Evolutionary conservation across 2,888 invertebrate genomes (phyloP).

Genomic region (Lepidocyrtinus sp.): DNA sequence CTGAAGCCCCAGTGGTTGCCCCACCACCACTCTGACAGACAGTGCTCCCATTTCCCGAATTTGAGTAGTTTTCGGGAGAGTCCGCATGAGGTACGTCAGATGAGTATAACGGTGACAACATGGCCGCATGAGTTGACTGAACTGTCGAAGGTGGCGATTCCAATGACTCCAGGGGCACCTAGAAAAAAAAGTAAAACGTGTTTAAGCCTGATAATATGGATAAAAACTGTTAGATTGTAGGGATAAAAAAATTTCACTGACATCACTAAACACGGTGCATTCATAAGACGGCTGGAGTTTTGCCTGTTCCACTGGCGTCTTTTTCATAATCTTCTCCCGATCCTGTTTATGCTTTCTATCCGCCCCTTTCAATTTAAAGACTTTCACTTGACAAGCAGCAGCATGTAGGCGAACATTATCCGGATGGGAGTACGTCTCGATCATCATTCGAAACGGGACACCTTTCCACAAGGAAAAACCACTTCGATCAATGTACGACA

Average conservation of each 20-base stretch:
- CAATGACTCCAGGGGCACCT: slow-evolving; percentile 78
- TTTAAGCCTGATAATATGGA: too few species aligned
- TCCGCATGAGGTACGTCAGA: slow-evolving; percentile 68
- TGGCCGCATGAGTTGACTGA: slow-evolving; percentile 61
- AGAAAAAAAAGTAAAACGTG: slow-evolving; percentile 68
- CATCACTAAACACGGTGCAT: slow-evolving; percentile 93
- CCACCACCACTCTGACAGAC: neutral
- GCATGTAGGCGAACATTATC: slow-evolving; percentile 83
- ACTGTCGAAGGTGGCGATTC: slow-evolving; percentile 73
- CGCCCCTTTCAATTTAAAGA: slow-evolving; percentile 90
- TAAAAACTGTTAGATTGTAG: neutral
- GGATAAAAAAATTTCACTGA: slow-evolving; percentile 75
- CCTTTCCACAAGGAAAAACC: slow-evolving; percentile 7
- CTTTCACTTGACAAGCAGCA: slow-evolving; percentile 97
- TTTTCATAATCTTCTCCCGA: slow-evolving; percentile 91
- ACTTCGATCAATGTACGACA: neutral
- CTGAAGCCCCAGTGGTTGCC: slow-evolving; percentile 13
- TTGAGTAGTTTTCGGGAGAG: slow-evolving; percentile 67
- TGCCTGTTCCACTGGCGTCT: slow-evolving; percentile 86
- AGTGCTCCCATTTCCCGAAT: slow-evolving; percentile 56
- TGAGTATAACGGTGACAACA: slow-evolving; percentile 68
- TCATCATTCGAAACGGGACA: slow-evolving; percentile 95
- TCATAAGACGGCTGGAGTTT: slow-evolving; percentile 97
- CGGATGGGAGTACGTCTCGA: slow-evolving; percentile 86
- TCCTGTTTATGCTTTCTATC: slow-evolving; percentile 98